Conservation (phyloP, 2,888 invertebrate species). For the Dolomedes plantarius region DNA sequence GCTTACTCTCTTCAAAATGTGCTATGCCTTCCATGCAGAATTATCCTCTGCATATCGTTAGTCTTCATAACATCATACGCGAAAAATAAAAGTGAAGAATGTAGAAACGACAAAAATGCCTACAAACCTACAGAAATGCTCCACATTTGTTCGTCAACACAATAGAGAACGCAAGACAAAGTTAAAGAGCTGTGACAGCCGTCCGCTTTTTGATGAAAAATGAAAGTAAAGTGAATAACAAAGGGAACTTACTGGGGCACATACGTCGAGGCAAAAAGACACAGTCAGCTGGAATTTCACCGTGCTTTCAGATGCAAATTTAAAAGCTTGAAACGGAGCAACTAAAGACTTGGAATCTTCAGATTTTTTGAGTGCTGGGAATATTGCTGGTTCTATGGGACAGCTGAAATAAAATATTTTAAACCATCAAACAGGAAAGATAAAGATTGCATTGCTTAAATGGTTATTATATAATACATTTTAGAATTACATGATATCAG, state of each 20-base stretch:
- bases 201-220: not conserved
- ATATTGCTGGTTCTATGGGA: conserved; percentile 73
- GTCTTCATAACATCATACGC: too few relatives aligned
- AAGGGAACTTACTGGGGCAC: conserved; percentile 72
- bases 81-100: too few relatives aligned
- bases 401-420: conserved; percentile 61
- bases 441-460: too few relatives aligned
- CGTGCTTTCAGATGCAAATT: conserved; percentile 73
- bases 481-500: too few relatives aligned
- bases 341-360: conserved; percentile 70
- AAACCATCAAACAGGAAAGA: too few relatives aligned
- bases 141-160: not conserved
- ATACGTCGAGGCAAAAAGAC: conserved; percentile 73
- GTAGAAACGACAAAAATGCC: too few relatives aligned
- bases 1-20: too few relatives aligned
- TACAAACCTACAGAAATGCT: not conserved
- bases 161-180: not conserved
- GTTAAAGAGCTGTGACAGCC: not conserved
- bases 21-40: too few relatives aligned
- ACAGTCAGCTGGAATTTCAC: conserved; percentile 73
- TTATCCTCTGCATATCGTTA: too few relatives aligned
- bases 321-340: conserved; percentile 73
- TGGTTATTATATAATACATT: too few relatives aligned
- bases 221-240: not conserved
- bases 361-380: conserved; percentile 67